phyloP scores from a whole-genome alignment of 2,797 vertebrate genomes.

The Leptodactylus fallax region DNA sequence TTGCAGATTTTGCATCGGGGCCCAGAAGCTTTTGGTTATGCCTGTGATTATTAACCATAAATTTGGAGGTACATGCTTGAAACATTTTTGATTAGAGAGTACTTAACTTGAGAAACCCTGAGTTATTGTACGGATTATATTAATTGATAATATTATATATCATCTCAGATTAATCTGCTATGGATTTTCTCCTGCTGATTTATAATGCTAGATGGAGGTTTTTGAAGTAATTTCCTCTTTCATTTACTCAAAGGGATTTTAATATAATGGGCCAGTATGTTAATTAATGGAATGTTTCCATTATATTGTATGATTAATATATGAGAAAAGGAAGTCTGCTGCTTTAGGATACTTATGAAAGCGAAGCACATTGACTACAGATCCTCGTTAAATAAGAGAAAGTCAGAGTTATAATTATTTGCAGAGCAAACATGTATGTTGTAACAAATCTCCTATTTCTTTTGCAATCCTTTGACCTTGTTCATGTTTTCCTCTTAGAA shows the following conservation, averaged over 20 bases:
- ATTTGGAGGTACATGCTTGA: not conserved
- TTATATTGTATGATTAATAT: slow-evolving; percentile 42
- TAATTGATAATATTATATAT: slow-evolving; percentile 42
- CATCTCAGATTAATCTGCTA: slow-evolving; percentile 36
- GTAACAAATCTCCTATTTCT: slow-evolving; percentile 51
- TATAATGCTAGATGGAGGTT: slow-evolving; percentile 43
- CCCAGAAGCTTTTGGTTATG: not conserved
- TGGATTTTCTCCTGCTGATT: slow-evolving; percentile 42
- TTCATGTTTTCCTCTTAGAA: slow-evolving; percentile 19
- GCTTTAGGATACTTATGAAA: slow-evolving; percentile 46
- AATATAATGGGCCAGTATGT: slow-evolving; percentile 28
- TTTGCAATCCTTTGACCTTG: slow-evolving; percentile 36
- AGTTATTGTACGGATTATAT: slow-evolving; percentile 10
- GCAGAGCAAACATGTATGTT: slow-evolving; percentile 36
- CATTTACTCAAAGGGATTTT: slow-evolving; percentile 47
- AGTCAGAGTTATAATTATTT: slow-evolving; percentile 46
- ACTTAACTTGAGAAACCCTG: not conserved
- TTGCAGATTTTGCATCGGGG: not conserved
- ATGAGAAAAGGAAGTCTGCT: slow-evolving; percentile 45
- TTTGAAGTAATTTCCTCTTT: slow-evolving; percentile 53
- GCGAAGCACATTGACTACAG: slow-evolving; percentile 17
- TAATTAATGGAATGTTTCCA: slow-evolving; percentile 52
- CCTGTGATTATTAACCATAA: not conserved
- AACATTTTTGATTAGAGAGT: not conserved
- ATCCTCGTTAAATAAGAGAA: slow-evolving; percentile 40